phyloP scores from a whole-genome alignment of 2,113 vertebrate species.

The Rostratula benghalensis region DNA sequence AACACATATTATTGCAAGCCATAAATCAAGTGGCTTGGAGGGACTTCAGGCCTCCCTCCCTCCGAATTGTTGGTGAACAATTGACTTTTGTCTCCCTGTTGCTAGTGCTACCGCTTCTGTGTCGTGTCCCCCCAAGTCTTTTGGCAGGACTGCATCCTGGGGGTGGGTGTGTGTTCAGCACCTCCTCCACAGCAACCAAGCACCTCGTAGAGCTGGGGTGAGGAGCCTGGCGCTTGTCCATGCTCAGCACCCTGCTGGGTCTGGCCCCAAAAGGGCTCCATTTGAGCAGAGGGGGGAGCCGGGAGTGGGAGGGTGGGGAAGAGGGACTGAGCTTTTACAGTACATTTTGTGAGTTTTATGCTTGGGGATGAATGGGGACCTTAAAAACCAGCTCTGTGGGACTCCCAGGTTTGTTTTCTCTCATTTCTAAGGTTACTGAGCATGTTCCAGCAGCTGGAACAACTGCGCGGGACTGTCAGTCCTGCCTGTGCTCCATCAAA shows the following conservation, averaged over 20 bases:
- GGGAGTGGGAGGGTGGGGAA: neutral
- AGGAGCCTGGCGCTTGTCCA: neutral
- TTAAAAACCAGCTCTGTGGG: neutral
- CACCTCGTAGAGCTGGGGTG: neutral
- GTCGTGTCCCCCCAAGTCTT: neutral
- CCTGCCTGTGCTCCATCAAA: neutral
- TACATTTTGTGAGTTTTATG: neutral
- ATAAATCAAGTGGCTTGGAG: conserved; percentile 79
- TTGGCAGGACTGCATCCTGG: neutral
- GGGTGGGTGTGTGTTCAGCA: neutral
- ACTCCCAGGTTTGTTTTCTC: conserved; percentile 30
- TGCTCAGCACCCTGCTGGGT: neutral
- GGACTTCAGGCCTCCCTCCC: conserved; percentile 41
- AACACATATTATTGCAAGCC: conserved; percentile 73
- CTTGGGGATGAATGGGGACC: neutral
- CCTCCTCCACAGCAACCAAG: neutral
- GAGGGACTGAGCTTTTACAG: neutral
- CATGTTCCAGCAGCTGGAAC: neutral
- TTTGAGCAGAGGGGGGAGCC: neutral
- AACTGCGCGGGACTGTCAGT: neutral
- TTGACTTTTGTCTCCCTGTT: conserved; percentile 72
- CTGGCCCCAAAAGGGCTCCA: rapidly evolving
- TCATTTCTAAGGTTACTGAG: neutral
- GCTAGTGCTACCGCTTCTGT: neutral
- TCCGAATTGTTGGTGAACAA: conserved; percentile 64